These are phyloP conservation scores for Akabosia matsudoensis DNA, from an alignment of 1,140 invertebrate genomes.

Conservation along the genomic window DNA sequence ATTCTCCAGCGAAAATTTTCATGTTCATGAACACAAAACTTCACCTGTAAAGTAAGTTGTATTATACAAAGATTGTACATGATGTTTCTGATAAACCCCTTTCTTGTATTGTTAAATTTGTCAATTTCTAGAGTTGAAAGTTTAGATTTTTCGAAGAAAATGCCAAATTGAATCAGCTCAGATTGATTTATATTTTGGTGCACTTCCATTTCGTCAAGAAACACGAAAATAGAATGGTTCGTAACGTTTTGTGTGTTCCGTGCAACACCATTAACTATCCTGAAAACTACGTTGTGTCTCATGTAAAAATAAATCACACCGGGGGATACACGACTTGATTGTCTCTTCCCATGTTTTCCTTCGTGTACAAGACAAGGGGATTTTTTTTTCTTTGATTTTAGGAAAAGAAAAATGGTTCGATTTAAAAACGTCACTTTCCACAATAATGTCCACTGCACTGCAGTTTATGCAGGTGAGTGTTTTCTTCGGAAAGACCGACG, in stretches of 20 bases:
- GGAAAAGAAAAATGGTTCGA: constrained; percentile 20
- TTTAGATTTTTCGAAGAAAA: background rate
- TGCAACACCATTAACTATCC: background rate
- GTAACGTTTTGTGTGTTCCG: background rate
- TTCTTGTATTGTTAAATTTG: too few relatives aligned
- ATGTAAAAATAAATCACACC: constrained; percentile 22
- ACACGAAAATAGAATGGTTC: background rate
- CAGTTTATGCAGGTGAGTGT: too few relatives aligned
- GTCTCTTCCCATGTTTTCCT: background rate
- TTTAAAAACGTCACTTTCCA: constrained; percentile 24
- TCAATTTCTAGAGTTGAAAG: background rate
- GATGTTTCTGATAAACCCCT: too few relatives aligned
- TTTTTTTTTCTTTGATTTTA: background rate
- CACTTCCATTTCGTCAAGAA: background rate
- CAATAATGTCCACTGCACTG: constrained; percentile 12
- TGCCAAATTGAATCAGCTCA: too few relatives aligned
- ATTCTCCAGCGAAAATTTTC: too few relatives aligned
- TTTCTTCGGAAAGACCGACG: background rate
- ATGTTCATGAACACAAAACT: too few relatives aligned
- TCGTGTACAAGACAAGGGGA: background rate
- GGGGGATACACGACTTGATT: constrained; percentile 15
- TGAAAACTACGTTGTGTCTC: background rate
- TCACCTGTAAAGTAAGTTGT: too few relatives aligned
- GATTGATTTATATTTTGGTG: constrained; percentile 1
- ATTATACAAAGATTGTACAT: too few relatives aligned